Evolutionary conservation across 2,888 invertebrate species (phyloP).

Genomic region (Aphrophora alni): DNA sequence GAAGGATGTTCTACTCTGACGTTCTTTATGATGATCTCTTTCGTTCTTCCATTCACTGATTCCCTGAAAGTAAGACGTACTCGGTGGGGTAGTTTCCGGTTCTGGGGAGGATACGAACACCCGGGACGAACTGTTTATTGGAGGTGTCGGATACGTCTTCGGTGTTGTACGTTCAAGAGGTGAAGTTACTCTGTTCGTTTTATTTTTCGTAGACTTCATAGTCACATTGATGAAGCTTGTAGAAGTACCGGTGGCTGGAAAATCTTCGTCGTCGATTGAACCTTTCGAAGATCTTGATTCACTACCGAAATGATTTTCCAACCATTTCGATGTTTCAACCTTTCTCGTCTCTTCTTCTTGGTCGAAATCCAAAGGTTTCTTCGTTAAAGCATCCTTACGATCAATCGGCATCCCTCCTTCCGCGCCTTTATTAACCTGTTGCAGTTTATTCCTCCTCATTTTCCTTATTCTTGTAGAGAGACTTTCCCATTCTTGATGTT

Average conservation of each 20-base stretch:
- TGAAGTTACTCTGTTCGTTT: slow-evolving; percentile 47
- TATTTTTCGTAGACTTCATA: slow-evolving; percentile 68
- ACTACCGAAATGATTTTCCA: slow-evolving; percentile 89
- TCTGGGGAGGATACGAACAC: slow-evolving; percentile 64
- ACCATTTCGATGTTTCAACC: slow-evolving; percentile 89
- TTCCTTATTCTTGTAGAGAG: slow-evolving; percentile 77
- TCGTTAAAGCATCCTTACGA: slow-evolving; percentile 81
- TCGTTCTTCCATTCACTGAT: slow-evolving; percentile 73
- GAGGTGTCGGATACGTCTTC: slow-evolving; percentile 56
- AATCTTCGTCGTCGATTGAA: slow-evolving; percentile 61
- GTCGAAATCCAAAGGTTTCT: slow-evolving; percentile 82
- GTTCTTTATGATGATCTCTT: slow-evolving; percentile 26
- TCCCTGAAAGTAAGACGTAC: slow-evolving; percentile 63
- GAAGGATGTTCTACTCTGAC: slow-evolving; percentile 24
- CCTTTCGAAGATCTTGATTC: slow-evolving; percentile 58
- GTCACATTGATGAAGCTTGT: slow-evolving; percentile 79
- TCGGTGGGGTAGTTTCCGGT: slow-evolving; percentile 58
- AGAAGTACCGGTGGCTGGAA: slow-evolving; percentile 63
- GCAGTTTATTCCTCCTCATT: slow-evolving; percentile 57
- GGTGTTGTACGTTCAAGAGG: slow-evolving; percentile 52
- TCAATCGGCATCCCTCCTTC: slow-evolving; percentile 60
- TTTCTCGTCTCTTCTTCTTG: slow-evolving; percentile 89
- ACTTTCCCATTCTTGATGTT: slow-evolving; percentile 77
- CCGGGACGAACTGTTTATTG: slow-evolving; percentile 61
- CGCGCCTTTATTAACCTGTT: slow-evolving; percentile 46